Evolutionary conservation across 2,888 invertebrate species (phyloP), one percentile per base, ranked within the genome.

Genomic region (Hofmannophila pseudospretella): DNA sequence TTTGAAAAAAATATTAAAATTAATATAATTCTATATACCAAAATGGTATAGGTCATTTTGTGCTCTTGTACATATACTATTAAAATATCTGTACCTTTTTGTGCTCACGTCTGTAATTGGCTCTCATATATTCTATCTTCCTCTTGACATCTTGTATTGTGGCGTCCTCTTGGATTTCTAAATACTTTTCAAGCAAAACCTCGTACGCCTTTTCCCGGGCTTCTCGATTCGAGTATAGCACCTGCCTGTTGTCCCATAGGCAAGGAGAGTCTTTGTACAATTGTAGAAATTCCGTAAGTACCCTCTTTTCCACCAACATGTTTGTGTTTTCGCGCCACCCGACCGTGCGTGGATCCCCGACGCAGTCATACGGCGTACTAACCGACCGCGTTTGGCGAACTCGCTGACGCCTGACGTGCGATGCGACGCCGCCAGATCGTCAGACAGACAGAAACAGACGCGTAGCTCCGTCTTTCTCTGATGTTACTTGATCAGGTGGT

Each of bases 41-140:
- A n/a, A n/a, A n/a, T n/a, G n/a, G n/a, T n/a, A n/a, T n/a, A n/a
- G n/a, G n/a, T n/a, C n/a, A n/a, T n/a, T n/a, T n/a, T n/a, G n/a
- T n/a, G n/a, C n/a, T n/a, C n/a, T n/a, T n/a, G n/a, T n/a, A n/a
- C n/a, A n/a, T n/a, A n/a, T n/a, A n/a, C n/a, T n/a, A n/a, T n/a
- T n/a, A n/a, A n/a, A n/a, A n/a, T n/a, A n/a, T n/a, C n/a, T n/a
- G n/a, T n/a, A 50, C 51, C 50, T 50, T 54, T 37, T 47, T 51
- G 20, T 38, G 36, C 41, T 55, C 55, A 1, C 54, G 44, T 26
- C 42, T 44, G 36, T 47, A 53, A 3, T 39, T 36, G n/a, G 41
- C 39, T 32, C 52, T 42, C 49, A 57, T 46, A 32, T 52, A 30
- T 23, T 51, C 48, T 9, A 58, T 41, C 38, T 54, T 54, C 33